These are phyloP conservation scores for Heliothis subflexa DNA, from an alignment of 1,140 invertebrate species.

Conservation along the genomic window DNA sequence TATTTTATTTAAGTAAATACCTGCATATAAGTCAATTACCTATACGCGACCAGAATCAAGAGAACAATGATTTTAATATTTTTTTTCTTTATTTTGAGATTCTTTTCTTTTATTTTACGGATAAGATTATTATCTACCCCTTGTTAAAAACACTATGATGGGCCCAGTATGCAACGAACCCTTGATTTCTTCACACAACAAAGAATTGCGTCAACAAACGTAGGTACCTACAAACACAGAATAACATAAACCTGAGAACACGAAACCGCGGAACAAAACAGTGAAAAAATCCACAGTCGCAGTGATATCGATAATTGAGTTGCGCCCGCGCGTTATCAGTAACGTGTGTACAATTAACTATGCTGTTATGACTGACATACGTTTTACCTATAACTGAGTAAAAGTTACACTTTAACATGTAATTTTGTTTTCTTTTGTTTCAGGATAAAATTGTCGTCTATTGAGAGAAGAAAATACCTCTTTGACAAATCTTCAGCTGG, in stretches of 20 bases:
- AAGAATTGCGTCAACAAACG: neutral
- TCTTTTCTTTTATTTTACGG: too few species aligned
- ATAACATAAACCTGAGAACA: neutral
- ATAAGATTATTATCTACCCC: too few species aligned
- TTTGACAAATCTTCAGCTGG: too few species aligned
- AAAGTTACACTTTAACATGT: neutral
- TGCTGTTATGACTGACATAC: constrained; percentile 21
- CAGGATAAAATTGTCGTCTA: too few species aligned
- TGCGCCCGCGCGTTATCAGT: constrained; percentile 33
- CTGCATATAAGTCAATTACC: too few species aligned
- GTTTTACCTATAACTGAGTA: constrained; percentile 1
- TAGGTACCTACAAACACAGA: neutral
- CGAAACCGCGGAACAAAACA: constrained; percentile 7
- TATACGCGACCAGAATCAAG: too few species aligned
- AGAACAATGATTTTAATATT: too few species aligned
- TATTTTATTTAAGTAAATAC: too few species aligned
- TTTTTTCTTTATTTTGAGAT: too few species aligned
- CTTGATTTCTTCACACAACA: neutral
- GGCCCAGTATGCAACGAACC: too few species aligned
- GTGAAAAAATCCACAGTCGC: constrained; percentile 20
- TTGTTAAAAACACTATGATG: too few species aligned
- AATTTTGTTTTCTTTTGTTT: neutral
- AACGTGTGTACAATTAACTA: constrained; percentile 39
- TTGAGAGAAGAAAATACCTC: too few species aligned
- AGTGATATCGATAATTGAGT: constrained; percentile 42